Conservation (phyloP, 2,797 vertebrate genomes). For the Eulemur rubriventer region DNA sequence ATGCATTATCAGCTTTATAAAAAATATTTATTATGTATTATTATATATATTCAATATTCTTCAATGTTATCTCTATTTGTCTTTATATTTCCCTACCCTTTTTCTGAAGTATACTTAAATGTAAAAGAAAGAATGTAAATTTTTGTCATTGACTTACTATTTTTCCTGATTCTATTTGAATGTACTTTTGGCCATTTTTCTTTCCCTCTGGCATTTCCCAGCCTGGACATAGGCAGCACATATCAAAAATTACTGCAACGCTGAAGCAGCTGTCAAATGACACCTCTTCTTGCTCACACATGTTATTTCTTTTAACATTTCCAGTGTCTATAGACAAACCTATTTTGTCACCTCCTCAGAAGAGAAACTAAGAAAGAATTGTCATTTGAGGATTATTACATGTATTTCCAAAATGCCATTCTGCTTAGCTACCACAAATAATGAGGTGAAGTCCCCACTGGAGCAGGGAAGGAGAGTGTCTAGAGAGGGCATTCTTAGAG, state of each 20-base stretch:
- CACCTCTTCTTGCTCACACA: background rate
- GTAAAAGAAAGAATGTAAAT: background rate
- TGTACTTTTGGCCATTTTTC: background rate
- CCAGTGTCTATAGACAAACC: background rate
- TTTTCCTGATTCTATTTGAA: conserved; percentile 3
- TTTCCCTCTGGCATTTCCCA: conserved; percentile 5
- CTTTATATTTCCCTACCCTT: background rate
- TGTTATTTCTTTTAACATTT: background rate
- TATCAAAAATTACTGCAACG: background rate
- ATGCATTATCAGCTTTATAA: background rate
- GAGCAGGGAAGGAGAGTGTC: background rate
- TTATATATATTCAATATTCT: background rate
- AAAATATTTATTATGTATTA: background rate
- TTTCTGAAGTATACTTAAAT: background rate
- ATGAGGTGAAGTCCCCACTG: background rate
- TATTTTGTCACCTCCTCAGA: background rate
- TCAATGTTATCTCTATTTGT: background rate
- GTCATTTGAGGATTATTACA: background rate
- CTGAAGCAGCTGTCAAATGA: background rate
- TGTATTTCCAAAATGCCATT: background rate
- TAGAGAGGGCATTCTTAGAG: background rate
- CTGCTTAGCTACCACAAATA: background rate
- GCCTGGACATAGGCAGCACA: background rate
- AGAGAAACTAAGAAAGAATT: background rate
- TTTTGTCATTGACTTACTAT: background rate